Percentiles rank a stretch among this genome's conserved stretches.
Evolutionary conservation across 2,797 vertebrate species (phyloP).

Genomic region (Leucoraja ocellata): DNA sequence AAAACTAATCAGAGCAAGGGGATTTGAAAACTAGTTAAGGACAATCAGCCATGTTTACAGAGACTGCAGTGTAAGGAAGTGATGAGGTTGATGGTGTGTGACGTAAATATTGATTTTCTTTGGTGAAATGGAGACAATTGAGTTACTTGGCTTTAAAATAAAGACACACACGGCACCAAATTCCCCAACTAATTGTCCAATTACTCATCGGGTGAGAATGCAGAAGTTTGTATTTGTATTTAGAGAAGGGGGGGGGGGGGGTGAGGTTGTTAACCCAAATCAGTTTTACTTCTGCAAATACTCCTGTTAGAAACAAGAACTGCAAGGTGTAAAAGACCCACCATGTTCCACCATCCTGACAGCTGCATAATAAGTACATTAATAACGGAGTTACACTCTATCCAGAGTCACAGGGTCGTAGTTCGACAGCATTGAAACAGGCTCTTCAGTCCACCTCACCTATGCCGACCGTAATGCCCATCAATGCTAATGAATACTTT

Average conservation of each 20-base stretch:
- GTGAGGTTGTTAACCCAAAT: too few relatives aligned
- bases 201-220: not conserved
- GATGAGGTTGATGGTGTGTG: not conserved
- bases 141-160: not conserved
- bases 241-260: too few relatives aligned
- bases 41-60: too few relatives aligned
- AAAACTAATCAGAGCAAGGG: too few relatives aligned
- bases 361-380: not conserved
- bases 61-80: too few relatives aligned
- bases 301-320: not conserved
- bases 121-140: not conserved
- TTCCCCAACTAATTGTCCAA: not conserved
- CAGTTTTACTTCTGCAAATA: not conserved
- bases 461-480: too few relatives aligned
- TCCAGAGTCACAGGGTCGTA: too few relatives aligned
- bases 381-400: not conserved
- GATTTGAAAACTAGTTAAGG: too few relatives aligned
- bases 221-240: not conserved
- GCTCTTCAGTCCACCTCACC: too few relatives aligned
- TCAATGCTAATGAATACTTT: too few relatives aligned
- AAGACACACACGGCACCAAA: not conserved
- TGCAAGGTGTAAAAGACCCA: not conserved
- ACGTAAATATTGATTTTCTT: too few relatives aligned
- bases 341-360: not conserved
- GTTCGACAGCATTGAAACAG: too few relatives aligned